Evolutionary conservation across 2,888 invertebrate genomes (phyloP), one percentile per base, ranked within the genome.

Genomic region (Trimorus sp.): DNA sequence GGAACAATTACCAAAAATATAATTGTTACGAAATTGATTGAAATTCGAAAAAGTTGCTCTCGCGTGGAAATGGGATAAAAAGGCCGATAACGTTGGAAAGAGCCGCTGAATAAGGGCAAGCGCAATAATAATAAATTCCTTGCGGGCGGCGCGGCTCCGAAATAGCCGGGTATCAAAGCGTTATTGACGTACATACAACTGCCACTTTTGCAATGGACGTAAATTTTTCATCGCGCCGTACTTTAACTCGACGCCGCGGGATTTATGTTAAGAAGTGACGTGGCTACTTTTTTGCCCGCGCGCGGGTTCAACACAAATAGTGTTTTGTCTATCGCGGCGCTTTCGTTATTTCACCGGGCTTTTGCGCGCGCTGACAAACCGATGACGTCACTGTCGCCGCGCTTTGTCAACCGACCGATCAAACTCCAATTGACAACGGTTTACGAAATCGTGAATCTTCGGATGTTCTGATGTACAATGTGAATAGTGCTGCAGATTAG

Each of bases 231-330:
- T 53, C 82, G 74, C 59, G 5, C 51, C 49, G 65, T 82, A 82
- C 69, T 82, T 71, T 69, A 80, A 71, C 76, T 60, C 15, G 54
- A 54, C 59, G 66, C 66, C 54, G 62, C 68, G 56, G 58, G 69
- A 77, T 82, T 82, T 82, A 82, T 82, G 77, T 69, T 69, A 51
- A 63, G 71, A 56, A 75, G 63, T 75, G 78, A 75, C 78, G 78
- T 71, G 66, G 65, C 70, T 48, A 15, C 62, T 75, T 78, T 75
- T 78, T 79, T 59, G 63, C 65, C 65, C 73, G 11, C 63, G 68
- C 63, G 73, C 65, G 65, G 51, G 74, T 73, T 58, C 74, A 74
- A 54, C 40, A 82, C 82, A 82, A 82, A 79, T 75, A 71, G 56
- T 79, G 78, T 82, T 79, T 79, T 75, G 82, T 82, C 82, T 79